phyloP scores from a whole-genome alignment of 2,797 vertebrate genomes.

The Lutjanus campechanus region DNA sequence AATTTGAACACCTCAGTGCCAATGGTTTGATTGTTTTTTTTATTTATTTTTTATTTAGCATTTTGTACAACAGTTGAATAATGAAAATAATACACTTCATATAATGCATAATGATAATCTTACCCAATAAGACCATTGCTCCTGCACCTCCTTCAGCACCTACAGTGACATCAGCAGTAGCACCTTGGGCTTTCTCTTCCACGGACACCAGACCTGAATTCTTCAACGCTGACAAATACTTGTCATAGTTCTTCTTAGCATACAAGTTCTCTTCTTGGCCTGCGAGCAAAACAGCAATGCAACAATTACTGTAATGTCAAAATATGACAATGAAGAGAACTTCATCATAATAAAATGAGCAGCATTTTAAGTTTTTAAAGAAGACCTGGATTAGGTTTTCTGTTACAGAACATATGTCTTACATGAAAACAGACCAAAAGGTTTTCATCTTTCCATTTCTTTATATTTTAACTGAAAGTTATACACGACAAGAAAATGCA shows the following conservation, averaged over 20 bases:
- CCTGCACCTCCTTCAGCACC: constrained; percentile 88
- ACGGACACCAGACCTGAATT: constrained; percentile 95
- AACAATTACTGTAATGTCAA: neutral
- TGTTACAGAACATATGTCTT: neutral
- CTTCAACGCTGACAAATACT: constrained; percentile 96
- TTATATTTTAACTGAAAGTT: neutral
- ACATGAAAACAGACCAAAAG: neutral
- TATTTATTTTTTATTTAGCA: neutral
- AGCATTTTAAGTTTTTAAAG: neutral
- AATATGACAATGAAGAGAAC: neutral
- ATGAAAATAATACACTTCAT: neutral
- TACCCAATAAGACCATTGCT: constrained; percentile 87
- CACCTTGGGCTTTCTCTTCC: constrained; percentile 91
- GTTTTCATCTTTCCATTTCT: neutral
- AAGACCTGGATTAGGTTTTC: neutral
- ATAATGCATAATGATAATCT: neutral
- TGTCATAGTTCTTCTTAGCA: constrained; percentile 96
- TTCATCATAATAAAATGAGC: neutral
- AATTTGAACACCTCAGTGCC: too few relatives aligned
- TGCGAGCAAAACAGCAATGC: constrained; percentile 67
- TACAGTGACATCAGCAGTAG: constrained; percentile 68
- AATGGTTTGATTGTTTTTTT: neutral
- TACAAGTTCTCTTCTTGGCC: constrained; percentile 94
- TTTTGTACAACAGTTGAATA: neutral
- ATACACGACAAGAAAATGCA: neutral